Evolutionary conservation across 2,113 vertebrate genomes (phyloP).

Genomic region (Gnathonemus longibarbis): DNA sequence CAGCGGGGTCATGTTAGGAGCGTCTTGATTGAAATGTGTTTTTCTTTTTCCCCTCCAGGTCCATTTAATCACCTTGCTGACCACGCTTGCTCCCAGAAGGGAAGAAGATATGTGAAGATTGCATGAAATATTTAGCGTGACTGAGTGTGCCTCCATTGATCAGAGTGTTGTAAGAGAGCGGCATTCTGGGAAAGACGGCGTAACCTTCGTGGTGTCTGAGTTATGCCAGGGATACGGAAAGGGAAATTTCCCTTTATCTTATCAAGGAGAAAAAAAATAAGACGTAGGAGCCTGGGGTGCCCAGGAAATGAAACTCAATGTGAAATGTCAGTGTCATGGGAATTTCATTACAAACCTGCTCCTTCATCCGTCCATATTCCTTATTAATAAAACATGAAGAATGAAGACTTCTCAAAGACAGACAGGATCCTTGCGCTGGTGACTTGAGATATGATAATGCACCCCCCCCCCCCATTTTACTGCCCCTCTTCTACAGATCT

Average conservation of each 20-base stretch:
- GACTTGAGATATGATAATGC: neutral
- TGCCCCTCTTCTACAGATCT: neutral
- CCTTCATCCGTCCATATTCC: conserved; percentile 8
- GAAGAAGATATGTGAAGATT: neutral
- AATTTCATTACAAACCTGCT: conserved; percentile 20
- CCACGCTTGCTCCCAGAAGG: neutral
- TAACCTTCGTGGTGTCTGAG: neutral
- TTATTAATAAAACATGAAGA: conserved; percentile 32
- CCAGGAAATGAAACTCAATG: neutral
- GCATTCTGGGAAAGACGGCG: neutral
- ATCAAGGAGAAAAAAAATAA: neutral
- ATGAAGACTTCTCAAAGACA: conserved; percentile 1
- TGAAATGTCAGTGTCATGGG: conserved; percentile 10
- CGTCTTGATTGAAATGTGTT: too few species aligned
- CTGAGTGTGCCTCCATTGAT: neutral
- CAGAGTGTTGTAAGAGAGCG: neutral
- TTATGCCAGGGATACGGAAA: neutral
- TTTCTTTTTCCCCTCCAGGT: neutral
- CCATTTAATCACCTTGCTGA: neutral
- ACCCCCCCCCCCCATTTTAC: neutral
- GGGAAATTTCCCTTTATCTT: neutral
- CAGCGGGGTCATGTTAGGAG: neutral
- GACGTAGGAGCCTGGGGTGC: neutral
- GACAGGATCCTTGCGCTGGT: neutral
- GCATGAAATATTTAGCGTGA: neutral